phyloP scores from a whole-genome alignment of 1,140 invertebrate species.

The Drosophila sucinea region DNA sequence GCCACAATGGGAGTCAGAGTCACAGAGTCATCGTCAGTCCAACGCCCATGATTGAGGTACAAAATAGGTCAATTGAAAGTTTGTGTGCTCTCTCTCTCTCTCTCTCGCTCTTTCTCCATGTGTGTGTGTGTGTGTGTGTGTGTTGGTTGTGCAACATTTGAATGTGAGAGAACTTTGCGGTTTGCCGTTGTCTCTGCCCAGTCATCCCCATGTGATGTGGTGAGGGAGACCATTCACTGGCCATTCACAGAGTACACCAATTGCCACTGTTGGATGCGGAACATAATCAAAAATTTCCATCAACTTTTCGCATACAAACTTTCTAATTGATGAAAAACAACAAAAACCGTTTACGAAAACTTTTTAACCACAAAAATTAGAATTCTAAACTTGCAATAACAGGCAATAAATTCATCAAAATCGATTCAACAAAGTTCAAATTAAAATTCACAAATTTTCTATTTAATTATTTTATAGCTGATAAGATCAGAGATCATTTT shows the following conservation, averaged over 20 bases:
- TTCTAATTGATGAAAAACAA: slow-evolving; percentile 1
- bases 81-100: slow-evolving; percentile 12
- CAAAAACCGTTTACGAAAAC: not conserved
- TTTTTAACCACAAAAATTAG: not conserved
- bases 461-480: too few relatives aligned
- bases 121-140: not conserved
- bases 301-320: not conserved
- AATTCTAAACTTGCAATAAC: not conserved
- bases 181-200: not conserved
- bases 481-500: too few relatives aligned
- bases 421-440: too few relatives aligned
- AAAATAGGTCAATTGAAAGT: slow-evolving; percentile 71
- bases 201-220: not conserved
- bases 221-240: not conserved
- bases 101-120: not conserved
- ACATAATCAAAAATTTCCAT: slow-evolving; percentile 6
- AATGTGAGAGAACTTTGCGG: slow-evolving; percentile 5
- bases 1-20: slow-evolving; percentile 34
- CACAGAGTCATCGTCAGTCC: slow-evolving; percentile 32
- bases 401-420: too few relatives aligned
- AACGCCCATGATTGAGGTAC: slow-evolving; percentile 48
- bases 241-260: not conserved
- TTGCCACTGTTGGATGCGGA: slow-evolving; percentile 1
- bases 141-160: slow-evolving; percentile 1
- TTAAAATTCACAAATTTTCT: too few relatives aligned